These are phyloP conservation scores for Anisognathus igniventris DNA, from an alignment of 2,797 vertebrate genomes.

Conservation along the genomic window DNA sequence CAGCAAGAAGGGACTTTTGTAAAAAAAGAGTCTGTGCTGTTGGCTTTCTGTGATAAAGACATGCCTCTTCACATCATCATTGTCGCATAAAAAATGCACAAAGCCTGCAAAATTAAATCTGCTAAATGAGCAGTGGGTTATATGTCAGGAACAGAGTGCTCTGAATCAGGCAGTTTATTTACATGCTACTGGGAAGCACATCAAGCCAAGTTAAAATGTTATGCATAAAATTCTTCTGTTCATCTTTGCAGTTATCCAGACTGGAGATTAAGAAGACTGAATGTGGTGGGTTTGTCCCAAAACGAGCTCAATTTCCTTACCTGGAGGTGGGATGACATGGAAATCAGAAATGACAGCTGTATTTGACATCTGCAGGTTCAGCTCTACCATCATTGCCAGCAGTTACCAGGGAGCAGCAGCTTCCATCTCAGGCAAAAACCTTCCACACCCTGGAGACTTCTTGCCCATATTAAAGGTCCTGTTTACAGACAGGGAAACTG, in stretches of 20 bases:
- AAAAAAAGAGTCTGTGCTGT: not conserved
- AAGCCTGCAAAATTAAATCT: conserved; percentile 11
- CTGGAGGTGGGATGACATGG: not conserved
- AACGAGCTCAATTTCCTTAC: not conserved
- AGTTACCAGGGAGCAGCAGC: not conserved
- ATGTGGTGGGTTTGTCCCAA: not conserved
- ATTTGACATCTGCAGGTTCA: not conserved
- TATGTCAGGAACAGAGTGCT: not conserved
- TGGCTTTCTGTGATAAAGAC: not conserved
- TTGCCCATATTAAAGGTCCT: not conserved
- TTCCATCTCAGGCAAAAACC: not conserved
- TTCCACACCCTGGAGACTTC: not conserved
- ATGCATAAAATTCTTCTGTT: not conserved
- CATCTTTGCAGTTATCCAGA: not conserved
- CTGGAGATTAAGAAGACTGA: not conserved
- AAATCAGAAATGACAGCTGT: not conserved
- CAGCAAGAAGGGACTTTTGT: not conserved
- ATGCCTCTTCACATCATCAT: not conserved
- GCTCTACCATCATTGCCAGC: not conserved
- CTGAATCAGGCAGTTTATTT: not conserved
- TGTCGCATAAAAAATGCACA: not conserved
- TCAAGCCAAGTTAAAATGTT: not conserved
- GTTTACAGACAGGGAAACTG: not conserved
- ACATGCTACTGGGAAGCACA: not conserved
- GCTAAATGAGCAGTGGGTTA: conserved; percentile 13